These are phyloP conservation scores for Alcedo atthis DNA, from an alignment of 2,797 vertebrate genomes.

Conservation along the genomic window DNA sequence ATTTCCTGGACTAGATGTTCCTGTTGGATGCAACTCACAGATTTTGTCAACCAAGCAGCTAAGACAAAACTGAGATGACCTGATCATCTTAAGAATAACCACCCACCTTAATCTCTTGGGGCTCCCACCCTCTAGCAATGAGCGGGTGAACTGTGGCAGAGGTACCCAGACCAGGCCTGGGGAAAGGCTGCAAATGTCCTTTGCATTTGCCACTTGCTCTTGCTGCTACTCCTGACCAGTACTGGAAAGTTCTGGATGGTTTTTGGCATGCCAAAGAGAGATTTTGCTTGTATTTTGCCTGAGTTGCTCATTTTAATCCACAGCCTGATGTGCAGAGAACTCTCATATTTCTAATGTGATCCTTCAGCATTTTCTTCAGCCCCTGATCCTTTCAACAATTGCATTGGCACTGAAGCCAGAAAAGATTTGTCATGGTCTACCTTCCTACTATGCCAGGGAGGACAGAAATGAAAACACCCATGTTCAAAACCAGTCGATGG, in stretches of 20 bases:
- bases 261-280: neutral
- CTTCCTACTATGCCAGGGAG: neutral
- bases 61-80: neutral
- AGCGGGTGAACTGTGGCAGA: neutral
- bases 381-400: constrained; percentile 7
- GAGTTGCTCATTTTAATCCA: neutral
- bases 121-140: fast-evolving
- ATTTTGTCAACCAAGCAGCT: neutral
- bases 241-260: neutral
- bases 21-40: neutral
- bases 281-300: neutral
- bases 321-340: neutral
- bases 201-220: neutral
- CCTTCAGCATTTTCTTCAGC: neutral
- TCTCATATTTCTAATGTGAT: neutral
- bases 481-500: neutral
- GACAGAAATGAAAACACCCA: constrained; percentile 16
- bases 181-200: neutral
- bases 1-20: neutral
- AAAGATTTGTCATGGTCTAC: constrained; percentile 30
- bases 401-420: constrained; percentile 11
- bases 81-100: neutral
- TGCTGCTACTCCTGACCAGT: neutral
- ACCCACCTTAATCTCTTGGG: neutral
- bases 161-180: neutral